Evolutionary conservation across 2,797 vertebrate species (phyloP).

Genomic region (Falco concolor): DNA sequence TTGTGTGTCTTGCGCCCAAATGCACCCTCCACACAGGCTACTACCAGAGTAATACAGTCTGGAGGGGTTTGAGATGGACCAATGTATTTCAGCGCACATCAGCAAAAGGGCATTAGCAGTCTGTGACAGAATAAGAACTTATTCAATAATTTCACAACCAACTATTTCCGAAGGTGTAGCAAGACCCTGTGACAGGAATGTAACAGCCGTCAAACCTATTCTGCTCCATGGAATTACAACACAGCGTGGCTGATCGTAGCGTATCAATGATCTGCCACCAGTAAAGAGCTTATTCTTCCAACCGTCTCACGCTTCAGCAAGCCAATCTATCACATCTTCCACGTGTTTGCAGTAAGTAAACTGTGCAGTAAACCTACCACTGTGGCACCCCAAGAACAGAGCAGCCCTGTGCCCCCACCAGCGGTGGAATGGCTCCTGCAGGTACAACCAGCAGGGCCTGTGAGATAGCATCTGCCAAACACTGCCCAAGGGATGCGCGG

Average conservation of each 20-base stretch:
- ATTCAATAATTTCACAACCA: not conserved
- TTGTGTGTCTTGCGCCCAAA: not conserved
- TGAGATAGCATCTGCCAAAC: too few relatives aligned
- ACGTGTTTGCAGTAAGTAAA: not conserved
- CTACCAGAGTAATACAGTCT: not conserved
- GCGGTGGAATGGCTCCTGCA: not conserved
- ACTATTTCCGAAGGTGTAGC: not conserved
- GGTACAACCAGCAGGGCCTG: not conserved
- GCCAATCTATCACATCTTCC: not conserved
- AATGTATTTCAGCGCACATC: not conserved
- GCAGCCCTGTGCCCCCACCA: not conserved
- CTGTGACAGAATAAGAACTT: not conserved
- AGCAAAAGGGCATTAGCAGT: not conserved
- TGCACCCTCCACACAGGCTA: not conserved
- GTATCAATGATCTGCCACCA: not conserved
- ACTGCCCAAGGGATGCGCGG: not conserved
- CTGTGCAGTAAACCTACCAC: not conserved
- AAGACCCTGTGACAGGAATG: not conserved
- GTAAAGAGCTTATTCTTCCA: not conserved
- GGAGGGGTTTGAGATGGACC: not conserved
- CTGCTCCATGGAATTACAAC: not conserved
- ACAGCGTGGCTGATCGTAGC: accelerated
- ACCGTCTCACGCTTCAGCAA: accelerated
- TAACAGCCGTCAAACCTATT: not conserved
- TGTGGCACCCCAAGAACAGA: not conserved